These are phyloP conservation scores for Stercorarius parasiticus DNA, from an alignment of 2,113 vertebrate species.

Conservation along the genomic window DNA sequence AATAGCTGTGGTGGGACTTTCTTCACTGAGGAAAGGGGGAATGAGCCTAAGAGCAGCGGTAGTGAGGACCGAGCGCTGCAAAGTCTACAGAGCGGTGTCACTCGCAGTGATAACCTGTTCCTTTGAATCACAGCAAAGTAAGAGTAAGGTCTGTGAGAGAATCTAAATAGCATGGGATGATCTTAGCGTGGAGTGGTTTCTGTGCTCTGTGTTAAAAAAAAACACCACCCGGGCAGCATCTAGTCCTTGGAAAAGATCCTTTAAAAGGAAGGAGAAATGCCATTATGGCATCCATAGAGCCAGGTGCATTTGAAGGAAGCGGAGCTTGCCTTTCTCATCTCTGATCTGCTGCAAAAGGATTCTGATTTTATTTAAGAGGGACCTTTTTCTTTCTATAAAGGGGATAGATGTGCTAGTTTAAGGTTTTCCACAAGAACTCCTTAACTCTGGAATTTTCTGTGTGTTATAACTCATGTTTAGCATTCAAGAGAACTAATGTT, in stretches of 20 bases:
- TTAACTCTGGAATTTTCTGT: not conserved
- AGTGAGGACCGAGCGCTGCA: not conserved
- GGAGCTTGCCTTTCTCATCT: not conserved
- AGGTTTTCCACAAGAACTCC: not conserved
- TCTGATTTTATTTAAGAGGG: not conserved
- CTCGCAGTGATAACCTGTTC: not conserved
- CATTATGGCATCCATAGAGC: not conserved
- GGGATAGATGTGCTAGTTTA: not conserved
- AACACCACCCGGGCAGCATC: not conserved
- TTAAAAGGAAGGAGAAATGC: not conserved
- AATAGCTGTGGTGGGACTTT: not conserved
- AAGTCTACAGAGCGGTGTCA: not conserved
- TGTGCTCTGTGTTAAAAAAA: not conserved
- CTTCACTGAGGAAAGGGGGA: not conserved
- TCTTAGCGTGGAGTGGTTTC: not conserved
- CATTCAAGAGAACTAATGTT: not conserved
- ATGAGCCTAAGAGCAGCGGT: rapidly evolving
- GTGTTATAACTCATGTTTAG: not conserved
- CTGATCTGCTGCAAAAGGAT: not conserved
- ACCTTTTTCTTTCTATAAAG: not conserved
- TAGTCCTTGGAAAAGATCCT: not conserved
- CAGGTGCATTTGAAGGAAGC: not conserved
- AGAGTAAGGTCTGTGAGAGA: not conserved
- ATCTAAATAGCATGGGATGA: not conserved
- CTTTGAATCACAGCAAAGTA: not conserved